Conservation (phyloP, 1,140 invertebrate species). For the Drosophila nigrodunni region DNA sequence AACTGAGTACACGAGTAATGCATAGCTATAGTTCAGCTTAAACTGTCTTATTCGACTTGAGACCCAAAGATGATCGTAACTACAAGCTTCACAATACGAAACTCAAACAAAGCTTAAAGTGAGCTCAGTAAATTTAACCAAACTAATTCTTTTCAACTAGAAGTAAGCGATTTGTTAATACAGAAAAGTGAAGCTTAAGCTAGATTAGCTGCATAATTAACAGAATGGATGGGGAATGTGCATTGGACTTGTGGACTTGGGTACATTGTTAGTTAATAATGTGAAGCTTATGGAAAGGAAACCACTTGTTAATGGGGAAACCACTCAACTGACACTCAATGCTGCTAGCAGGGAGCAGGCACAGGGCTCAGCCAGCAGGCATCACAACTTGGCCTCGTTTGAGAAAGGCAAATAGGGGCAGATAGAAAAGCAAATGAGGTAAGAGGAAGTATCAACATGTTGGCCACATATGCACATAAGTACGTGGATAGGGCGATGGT, state of each 20-base stretch:
- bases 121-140: not conserved
- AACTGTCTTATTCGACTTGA: too few relatives aligned
- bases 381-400: slow-evolving; percentile 70
- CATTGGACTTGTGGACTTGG: slow-evolving; percentile 19
- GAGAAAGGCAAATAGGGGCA: slow-evolving; percentile 22
- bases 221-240: slow-evolving; percentile 18
- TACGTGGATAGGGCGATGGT: slow-evolving; percentile 8
- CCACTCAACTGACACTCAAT: slow-evolving; percentile 36
- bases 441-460: slow-evolving; percentile 53
- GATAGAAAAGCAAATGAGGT: not conserved
- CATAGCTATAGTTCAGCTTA: not conserved
- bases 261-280: slow-evolving; percentile 43
- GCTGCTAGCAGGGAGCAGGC: slow-evolving; percentile 9
- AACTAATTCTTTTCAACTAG: not conserved
- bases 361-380: too few relatives aligned
- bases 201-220: slow-evolving; percentile 40
- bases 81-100: too few relatives aligned
- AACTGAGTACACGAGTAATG: slow-evolving; percentile 7
- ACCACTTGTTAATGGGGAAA: slow-evolving; percentile 32
- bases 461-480: slow-evolving; percentile 2
- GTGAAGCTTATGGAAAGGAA: slow-evolving; percentile 64
- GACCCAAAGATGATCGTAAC: not conserved
- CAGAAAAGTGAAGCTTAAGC: slow-evolving; percentile 3
- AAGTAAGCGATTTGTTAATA: not conserved
- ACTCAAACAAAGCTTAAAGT: too few relatives aligned